Percentiles rank a stretch among this genome's conserved stretches.
These are phyloP conservation scores for Halesus radiatus DNA, from an alignment of 1,140 invertebrate genomes.

Conservation along the genomic window DNA sequence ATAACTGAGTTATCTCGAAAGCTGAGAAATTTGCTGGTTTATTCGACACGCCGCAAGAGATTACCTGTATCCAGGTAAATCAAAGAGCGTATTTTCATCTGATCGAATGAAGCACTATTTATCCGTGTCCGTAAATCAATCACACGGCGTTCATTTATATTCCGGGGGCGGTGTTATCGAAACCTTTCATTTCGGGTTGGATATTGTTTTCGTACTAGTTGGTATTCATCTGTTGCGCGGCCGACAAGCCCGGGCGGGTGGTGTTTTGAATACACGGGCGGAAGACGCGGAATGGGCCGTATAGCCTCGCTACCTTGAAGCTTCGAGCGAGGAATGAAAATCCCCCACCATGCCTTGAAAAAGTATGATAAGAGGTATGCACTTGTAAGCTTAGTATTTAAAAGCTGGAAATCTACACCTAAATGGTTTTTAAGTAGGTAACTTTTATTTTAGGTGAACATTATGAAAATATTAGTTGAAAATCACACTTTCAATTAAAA, in stretches of 20 bases:
- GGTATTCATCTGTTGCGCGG: constrained; percentile 54
- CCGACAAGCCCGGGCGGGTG: background rate
- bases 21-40: background rate
- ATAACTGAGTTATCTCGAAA: too few species aligned
- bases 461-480: too few species aligned
- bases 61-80: background rate
- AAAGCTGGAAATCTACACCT: too few species aligned
- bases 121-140: constrained; percentile 47
- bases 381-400: too few species aligned
- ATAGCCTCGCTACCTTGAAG: too few species aligned
- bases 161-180: constrained; percentile 45
- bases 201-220: constrained; percentile 55
- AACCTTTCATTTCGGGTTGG: constrained; percentile 54
- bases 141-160: constrained; percentile 44
- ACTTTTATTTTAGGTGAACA: too few species aligned
- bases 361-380: too few species aligned
- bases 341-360: too few species aligned
- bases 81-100: background rate
- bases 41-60: background rate
- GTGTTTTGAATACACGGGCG: constrained; percentile 28
- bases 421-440: too few species aligned
- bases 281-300: background rate
- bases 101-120: constrained; percentile 14
- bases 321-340: too few species aligned
- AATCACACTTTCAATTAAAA: too few species aligned